Base-by-base conservation (phyloP, 2,888 invertebrate species). In the Eupithecia abbreviata region DNA sequence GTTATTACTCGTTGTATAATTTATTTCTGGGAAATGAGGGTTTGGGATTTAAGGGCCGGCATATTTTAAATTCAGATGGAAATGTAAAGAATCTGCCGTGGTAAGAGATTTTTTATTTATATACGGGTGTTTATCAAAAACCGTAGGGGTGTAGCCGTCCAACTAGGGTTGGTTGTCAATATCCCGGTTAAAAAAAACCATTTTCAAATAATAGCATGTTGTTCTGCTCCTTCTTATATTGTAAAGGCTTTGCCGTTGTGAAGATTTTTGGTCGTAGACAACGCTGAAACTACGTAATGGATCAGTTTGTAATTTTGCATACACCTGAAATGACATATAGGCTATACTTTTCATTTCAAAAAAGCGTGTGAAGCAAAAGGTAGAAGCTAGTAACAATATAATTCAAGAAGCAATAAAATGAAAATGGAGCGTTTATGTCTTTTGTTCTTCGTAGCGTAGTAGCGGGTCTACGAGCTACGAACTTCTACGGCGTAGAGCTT, bases 1-100 rank as follows among this genome's bases (percentile, higher is more conserved):
- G 86, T 90, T 90, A 90, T 90, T 88, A 90, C 86, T 85, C 87
- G 86, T 89, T 86, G 89, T 85, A 88, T 88, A 86, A 89, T 91
- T 88, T 89, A 87, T 87, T 84, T 85, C 79, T 81, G 81, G 81
- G 69, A 79, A 74, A 79, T 82, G 79, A 83, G 77, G 80, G 79
- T 66, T 47, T n/a, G 55, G 70, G n/a, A 71, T 73, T 72, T 77
- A 18, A 47, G 72, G 66, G 72, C 62, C 72, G 69, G 72, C 18
- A 65, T 68, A 45, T 15, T 77, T 65, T 42, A 66, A 65, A 71
- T 65, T 72, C 30, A 47, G 70, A 70, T 72, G 66, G 41, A 66
- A 15, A 42, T 66, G 42, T 66, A 12, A 62, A 62, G 62, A 30
- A 62, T 62, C 62, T 62, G 30, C 62, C 2, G 62, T 62, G 62